A percentile compares a stretch with the other conserved stretches of the same genome.
phyloP scores from a whole-genome alignment of 2,797 vertebrate species.

The Brachyalestes nurse region DNA sequence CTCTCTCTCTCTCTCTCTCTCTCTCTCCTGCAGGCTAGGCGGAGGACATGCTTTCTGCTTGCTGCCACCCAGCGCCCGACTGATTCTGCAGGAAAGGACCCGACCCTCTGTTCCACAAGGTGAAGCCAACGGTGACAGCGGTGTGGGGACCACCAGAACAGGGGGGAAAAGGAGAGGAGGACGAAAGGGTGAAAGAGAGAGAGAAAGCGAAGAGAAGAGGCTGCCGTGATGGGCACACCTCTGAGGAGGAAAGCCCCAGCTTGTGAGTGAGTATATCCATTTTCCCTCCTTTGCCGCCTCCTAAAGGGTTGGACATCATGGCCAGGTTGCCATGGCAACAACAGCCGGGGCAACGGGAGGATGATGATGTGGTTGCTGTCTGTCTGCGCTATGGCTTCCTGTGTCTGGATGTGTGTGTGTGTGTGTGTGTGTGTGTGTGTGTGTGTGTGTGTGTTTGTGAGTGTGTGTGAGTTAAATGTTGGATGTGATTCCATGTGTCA shows the following conservation, averaged over 20 bases:
- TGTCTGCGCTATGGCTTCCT: slow-evolving; percentile 41
- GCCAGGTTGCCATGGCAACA: slow-evolving; percentile 78
- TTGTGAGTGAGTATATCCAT: slow-evolving; percentile 64
- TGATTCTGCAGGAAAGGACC: slow-evolving; percentile 59
- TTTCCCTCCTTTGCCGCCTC: slow-evolving; percentile 53
- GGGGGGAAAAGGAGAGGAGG: slow-evolving; percentile 46
- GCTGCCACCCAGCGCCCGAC: slow-evolving; percentile 52
- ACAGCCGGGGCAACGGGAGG: slow-evolving; percentile 74
- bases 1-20: slow-evolving; percentile 43
- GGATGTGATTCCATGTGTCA: slow-evolving; percentile 30
- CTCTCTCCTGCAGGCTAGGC: slow-evolving; percentile 61
- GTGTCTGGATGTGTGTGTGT: slow-evolving; percentile 4
- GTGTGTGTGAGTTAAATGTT: slow-evolving; percentile 9
- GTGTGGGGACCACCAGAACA: slow-evolving; percentile 42
- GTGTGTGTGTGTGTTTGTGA: slow-evolving; percentile 10
- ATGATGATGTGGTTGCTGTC: slow-evolving; percentile 64
- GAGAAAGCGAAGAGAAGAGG: slow-evolving; percentile 37
- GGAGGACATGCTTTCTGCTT: slow-evolving; percentile 61
- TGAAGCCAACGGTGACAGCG: slow-evolving; percentile 32
- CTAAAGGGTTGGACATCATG: slow-evolving; percentile 61
- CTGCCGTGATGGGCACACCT: slow-evolving; percentile 62
- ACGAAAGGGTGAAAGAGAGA: slow-evolving; percentile 43
- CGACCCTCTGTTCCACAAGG: slow-evolving; percentile 22
- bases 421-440: slow-evolving; percentile 7
- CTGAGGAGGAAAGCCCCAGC: slow-evolving; percentile 59